A percentile compares a stretch with the other conserved stretches of the same genome.
Evolutionary conservation across 2,113 vertebrate species (phyloP).

Genomic region (Macquaria australasica): DNA sequence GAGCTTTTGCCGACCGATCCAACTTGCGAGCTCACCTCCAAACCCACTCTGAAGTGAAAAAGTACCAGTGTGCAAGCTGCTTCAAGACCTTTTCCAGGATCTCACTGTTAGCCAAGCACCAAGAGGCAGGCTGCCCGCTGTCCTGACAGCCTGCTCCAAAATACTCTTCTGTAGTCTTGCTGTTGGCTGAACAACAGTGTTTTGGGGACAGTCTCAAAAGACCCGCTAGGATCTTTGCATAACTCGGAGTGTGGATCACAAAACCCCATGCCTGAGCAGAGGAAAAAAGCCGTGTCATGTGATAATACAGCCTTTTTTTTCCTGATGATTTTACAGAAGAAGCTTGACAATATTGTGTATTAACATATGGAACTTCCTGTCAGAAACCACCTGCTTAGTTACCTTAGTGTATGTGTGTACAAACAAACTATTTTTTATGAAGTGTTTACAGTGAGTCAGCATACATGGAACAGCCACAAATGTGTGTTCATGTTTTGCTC

Average conservation of each 20-base stretch:
- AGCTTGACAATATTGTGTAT: not conserved
- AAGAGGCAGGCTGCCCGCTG: slow-evolving; percentile 41
- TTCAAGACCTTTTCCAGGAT: slow-evolving; percentile 65
- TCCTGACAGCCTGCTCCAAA: slow-evolving; percentile 29
- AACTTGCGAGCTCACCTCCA: slow-evolving; percentile 65
- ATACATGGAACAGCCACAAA: not conserved
- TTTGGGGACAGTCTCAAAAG: not conserved
- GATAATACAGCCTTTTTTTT: not conserved
- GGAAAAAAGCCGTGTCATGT: not conserved
- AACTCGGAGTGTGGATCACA: not conserved
- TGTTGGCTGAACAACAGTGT: not conserved
- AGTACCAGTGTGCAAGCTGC: slow-evolving; percentile 54
- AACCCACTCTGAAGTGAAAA: slow-evolving; percentile 57
- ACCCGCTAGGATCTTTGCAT: not conserved
- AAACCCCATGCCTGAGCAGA: not conserved
- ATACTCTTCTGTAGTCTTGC: not conserved
- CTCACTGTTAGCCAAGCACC: slow-evolving; percentile 60
- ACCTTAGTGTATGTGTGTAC: not conserved
- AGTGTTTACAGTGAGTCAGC: not conserved
- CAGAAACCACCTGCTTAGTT: not conserved
- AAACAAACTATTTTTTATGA: not conserved
- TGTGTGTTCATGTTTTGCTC: not conserved
- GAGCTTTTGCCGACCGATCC: slow-evolving; percentile 61
- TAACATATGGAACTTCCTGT: not conserved
- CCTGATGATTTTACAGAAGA: not conserved